These are phyloP conservation scores for Alfaro cultratus DNA, from an alignment of 2,797 vertebrate genomes.

Conservation along the genomic window DNA sequence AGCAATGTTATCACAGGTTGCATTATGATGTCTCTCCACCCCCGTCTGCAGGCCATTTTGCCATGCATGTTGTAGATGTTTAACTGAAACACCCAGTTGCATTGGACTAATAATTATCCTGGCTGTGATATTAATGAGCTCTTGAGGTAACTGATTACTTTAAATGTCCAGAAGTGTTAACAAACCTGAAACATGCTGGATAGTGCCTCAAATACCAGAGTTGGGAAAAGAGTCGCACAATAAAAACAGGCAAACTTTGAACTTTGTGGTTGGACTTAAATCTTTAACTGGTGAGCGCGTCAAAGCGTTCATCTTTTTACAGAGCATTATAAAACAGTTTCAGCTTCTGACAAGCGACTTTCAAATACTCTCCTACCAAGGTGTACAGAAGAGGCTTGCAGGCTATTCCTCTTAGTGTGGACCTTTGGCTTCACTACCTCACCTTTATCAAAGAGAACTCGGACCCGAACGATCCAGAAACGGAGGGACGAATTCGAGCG, in stretches of 20 bases:
- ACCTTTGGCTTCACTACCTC: constrained; percentile 98
- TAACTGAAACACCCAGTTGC: background rate
- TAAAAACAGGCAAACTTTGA: background rate
- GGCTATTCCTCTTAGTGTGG: constrained; percentile 97
- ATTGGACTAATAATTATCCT: background rate
- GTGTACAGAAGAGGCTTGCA: constrained; percentile 97
- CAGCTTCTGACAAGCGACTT: background rate
- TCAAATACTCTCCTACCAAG: constrained; percentile 68
- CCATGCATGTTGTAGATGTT: background rate
- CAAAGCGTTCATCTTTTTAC: background rate
- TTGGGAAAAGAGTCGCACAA: background rate
- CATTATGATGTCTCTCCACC: background rate
- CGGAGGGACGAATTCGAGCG: constrained; percentile 90
- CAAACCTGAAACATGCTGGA: background rate
- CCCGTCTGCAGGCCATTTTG: background rate
- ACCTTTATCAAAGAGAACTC: constrained; percentile 95
- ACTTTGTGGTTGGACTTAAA: background rate
- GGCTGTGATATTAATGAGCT: background rate
- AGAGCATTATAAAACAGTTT: background rate
- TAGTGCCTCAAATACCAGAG: background rate
- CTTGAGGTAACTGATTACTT: background rate
- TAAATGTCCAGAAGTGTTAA: background rate
- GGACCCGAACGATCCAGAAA: constrained; percentile 87
- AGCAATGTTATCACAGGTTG: background rate
- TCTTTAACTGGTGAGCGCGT: background rate